Conservation (phyloP, 2,113 vertebrate genomes). For the Petaurus breviceps region DNA sequence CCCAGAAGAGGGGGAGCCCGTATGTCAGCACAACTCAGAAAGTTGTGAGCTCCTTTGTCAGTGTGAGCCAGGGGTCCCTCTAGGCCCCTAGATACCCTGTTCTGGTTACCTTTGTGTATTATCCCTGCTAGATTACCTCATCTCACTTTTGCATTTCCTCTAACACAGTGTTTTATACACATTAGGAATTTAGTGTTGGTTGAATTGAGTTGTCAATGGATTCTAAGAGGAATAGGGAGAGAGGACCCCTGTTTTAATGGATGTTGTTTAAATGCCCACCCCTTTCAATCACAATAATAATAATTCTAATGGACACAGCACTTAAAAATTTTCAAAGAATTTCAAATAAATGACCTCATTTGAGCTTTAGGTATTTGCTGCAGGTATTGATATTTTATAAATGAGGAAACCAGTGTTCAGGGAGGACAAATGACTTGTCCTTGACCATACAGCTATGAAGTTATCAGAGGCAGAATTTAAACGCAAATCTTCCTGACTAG, state of each 20-base stretch:
- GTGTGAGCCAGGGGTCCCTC: background rate
- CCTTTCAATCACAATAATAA: background rate
- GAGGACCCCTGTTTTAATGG: background rate
- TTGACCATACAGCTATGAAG: background rate
- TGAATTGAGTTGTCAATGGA: background rate
- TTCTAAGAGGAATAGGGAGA: background rate
- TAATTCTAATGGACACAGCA: background rate
- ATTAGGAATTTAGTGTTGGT: background rate
- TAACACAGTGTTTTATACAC: background rate
- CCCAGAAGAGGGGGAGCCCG: background rate
- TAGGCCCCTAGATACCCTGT: background rate
- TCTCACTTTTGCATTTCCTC: background rate
- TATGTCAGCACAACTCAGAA: background rate
- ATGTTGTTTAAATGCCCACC: background rate
- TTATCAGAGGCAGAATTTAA: background rate
- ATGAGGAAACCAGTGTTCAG: background rate
- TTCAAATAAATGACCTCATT: background rate
- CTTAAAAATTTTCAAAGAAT: background rate
- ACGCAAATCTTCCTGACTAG: background rate
- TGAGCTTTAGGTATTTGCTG: background rate
- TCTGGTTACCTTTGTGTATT: background rate
- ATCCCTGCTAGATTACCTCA: background rate
- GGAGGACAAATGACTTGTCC: background rate
- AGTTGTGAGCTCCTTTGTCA: background rate
- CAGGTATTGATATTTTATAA: background rate